Conservation (phyloP, 2,113 vertebrate genomes). For the Diadophis punctatus region DNA sequence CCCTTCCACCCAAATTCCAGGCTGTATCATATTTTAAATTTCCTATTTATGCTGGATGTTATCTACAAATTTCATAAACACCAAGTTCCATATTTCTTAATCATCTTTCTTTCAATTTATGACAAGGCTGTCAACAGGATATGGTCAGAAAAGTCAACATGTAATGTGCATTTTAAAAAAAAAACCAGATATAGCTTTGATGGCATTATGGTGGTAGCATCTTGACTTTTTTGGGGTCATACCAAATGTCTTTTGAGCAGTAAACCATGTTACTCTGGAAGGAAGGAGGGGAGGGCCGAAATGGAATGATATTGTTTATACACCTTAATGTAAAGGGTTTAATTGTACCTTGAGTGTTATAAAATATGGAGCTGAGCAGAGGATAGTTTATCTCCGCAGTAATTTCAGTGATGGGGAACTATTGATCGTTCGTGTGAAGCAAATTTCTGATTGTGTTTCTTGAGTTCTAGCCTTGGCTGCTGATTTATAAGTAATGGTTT, state of each 20-base stretch:
- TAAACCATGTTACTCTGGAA: not conserved
- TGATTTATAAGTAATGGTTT: conserved; percentile 7
- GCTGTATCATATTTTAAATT: not conserved
- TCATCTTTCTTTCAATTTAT: not conserved
- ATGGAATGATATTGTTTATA: not conserved
- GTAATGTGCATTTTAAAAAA: not conserved
- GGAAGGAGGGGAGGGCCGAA: not conserved
- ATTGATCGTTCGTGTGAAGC: conserved; percentile 22
- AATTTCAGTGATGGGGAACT: not conserved
- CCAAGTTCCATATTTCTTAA: not conserved
- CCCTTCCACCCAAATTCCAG: not conserved
- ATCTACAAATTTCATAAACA: not conserved
- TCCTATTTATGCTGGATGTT: not conserved
- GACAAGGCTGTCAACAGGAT: not conserved
- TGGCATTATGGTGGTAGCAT: not conserved
- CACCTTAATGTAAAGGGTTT: not conserved
- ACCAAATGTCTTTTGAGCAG: not conserved
- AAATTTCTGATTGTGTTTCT: conserved; percentile 10
- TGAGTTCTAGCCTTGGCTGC: not conserved
- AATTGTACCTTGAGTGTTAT: not conserved
- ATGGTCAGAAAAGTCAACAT: not conserved
- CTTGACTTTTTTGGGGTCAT: not conserved
- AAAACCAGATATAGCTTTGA: not conserved
- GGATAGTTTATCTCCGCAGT: conserved; percentile 14
- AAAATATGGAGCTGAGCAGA: not conserved